Evolutionary conservation across 2,888 invertebrate genomes (phyloP).

Genomic region (Lasioglossum oenotherae): DNA sequence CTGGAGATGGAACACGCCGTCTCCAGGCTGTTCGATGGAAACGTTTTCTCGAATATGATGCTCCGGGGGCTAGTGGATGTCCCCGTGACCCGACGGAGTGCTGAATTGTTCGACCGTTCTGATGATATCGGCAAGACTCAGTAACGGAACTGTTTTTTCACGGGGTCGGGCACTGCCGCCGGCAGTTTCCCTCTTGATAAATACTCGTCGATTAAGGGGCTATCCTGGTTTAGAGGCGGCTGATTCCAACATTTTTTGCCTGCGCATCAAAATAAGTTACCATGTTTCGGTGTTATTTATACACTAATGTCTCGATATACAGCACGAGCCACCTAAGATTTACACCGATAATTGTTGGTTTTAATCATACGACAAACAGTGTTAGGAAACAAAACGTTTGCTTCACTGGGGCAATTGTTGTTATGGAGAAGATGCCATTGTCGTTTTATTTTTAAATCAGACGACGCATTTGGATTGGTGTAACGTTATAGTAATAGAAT

Average conservation of each 20-base stretch:
- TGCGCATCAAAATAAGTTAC: background rate
- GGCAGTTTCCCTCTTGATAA: background rate
- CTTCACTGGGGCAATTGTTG: too few relatives aligned
- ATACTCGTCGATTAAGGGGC: background rate
- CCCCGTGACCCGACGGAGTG: slow-evolving; percentile 22
- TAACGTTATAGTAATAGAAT: too few relatives aligned
- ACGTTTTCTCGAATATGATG: slow-evolving; percentile 38
- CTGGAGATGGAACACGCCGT: background rate
- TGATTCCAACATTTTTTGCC: slow-evolving; percentile 1
- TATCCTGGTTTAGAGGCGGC: background rate
- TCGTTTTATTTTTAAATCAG: too few relatives aligned
- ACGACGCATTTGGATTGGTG: too few relatives aligned
- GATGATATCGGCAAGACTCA: background rate
- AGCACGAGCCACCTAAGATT: too few relatives aligned
- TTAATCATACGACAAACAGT: too few relatives aligned
- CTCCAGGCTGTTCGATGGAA: slow-evolving; percentile 33
- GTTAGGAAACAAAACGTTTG: too few relatives aligned
- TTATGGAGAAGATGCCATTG: too few relatives aligned
- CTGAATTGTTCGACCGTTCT: background rate
- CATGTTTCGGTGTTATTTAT: background rate
- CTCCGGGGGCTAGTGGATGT: slow-evolving; percentile 11
- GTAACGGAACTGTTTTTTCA: slow-evolving; percentile 5
- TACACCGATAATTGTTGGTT: too few relatives aligned
- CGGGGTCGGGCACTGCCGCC: background rate
- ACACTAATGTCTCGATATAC: too few relatives aligned